Evolutionary conservation across 2,797 vertebrate species (phyloP), one percentile per base, ranked within the genome.

Genomic region (Poecilia wingei): DNA sequence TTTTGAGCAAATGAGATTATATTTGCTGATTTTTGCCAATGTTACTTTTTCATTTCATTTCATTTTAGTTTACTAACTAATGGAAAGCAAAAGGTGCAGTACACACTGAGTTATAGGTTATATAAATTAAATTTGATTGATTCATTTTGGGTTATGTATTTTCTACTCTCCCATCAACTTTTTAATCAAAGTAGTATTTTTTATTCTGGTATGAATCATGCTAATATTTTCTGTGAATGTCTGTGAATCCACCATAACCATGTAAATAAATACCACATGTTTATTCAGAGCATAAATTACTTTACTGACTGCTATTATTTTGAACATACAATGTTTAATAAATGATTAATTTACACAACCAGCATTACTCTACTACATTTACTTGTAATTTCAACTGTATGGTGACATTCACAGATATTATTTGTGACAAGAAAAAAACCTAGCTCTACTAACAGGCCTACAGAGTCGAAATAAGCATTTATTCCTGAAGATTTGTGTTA

Each of bases 401-500:
- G 41, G 22, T 1, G 28, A 16, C 14, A 31, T 46, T 71, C 68
- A 71, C 68, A 45, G 43, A 25, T n/a, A 71, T 71, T n/a, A 70
- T 69, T 69, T n/a, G 51, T 25, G 22, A 71, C 43, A 71, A 28
- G n/a, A 45, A 16, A 71, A 46, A 70, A 45, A 25, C 5, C 12
- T 6, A 45, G 41, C 41, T 70, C 25, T 6, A 28, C 41, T 16
- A 71, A 46, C 2, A 46, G 14, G 68, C 25, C 18, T 46, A 71
- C 3, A 46, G 13, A 28, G 13, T 45, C 0, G 1, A 70, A 39
- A 45, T 12, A 57, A 57, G 43, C 25, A 28, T 43, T 57, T 31
- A 75, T 66, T 69, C 39, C 75, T 80, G 6, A 77, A 74, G 82
- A 78, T 61, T 28, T 16, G 61, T 31, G 61, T 31, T 20, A 25